A percentile compares a stretch with the other conserved stretches of the same genome.
These are phyloP conservation scores for Tapera naevia DNA, from an alignment of 2,797 vertebrate species.

Conservation along the genomic window DNA sequence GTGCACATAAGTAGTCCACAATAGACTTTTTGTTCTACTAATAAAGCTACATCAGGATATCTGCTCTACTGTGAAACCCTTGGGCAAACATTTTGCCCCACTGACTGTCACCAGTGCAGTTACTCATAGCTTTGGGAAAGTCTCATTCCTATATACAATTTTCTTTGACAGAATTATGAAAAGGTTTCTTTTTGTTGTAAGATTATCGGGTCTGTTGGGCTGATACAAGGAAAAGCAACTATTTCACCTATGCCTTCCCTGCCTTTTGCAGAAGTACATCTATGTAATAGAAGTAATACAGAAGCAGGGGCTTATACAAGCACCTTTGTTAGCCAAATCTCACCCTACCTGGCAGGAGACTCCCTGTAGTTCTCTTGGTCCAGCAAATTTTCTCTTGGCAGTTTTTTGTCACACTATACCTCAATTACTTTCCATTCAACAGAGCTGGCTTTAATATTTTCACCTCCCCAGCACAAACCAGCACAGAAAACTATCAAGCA, in stretches of 20 bases:
- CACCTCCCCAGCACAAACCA: neutral
- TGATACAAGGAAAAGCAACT: neutral
- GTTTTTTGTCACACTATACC: neutral
- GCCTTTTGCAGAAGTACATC: neutral
- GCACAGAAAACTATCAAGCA: neutral
- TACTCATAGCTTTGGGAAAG: neutral
- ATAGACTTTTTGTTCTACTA: conserved; percentile 11
- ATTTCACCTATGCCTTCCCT: neutral
- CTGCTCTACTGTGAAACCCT: neutral
- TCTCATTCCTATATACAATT: neutral
- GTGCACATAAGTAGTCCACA: neutral
- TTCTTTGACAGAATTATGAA: neutral
- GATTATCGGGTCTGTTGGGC: neutral
- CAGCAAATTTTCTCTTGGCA: neutral
- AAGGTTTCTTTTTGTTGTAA: neutral
- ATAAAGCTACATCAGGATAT: neutral
- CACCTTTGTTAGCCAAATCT: neutral
- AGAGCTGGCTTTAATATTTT: neutral
- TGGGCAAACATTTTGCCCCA: neutral
- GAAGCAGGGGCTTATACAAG: neutral
- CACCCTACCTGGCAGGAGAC: neutral
- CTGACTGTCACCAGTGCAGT: neutral
- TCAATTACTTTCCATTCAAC: neutral
- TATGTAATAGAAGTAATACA: neutral
- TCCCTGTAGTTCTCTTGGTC: neutral